Conservation (phyloP, 2,113 vertebrate genomes). For the Scomber scombrus region DNA sequence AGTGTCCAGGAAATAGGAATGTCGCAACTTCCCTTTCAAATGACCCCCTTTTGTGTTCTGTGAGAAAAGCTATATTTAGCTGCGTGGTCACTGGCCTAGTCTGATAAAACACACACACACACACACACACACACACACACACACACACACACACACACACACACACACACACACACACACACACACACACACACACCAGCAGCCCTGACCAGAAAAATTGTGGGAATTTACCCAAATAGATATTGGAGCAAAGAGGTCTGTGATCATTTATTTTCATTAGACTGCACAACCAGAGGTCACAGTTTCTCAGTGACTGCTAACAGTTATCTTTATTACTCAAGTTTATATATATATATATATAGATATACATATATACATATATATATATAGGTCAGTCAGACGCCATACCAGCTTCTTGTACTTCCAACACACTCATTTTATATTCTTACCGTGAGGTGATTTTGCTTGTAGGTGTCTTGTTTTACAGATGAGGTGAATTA, state of each 20-base stretch:
- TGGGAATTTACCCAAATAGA: conserved; percentile 28
- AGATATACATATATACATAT: no score
- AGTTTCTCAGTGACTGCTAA: neutral
- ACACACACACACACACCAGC: no score
- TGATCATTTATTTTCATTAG: neutral
- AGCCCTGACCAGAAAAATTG: neutral
- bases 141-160: neutral
- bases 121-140: no score
- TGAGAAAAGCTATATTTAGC: conserved; percentile 62
- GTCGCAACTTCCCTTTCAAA: conserved; percentile 1
- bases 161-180: neutral
- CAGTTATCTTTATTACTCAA: neutral
- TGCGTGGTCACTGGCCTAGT: neutral
- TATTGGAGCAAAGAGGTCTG: neutral
- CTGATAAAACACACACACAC: neutral
- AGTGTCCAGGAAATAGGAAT: neutral
- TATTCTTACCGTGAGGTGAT: no score
- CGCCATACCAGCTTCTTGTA: no score
- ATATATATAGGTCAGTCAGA: no score
- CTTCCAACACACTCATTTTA: no score
- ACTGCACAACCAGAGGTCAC: neutral
- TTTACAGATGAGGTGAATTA: no score
- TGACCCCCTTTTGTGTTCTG: conserved; percentile 15
- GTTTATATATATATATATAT: no score
- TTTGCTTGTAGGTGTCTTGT: no score